These are phyloP conservation scores for Drosophila quadrilineata DNA, from an alignment of 1,140 invertebrate genomes.

Conservation along the genomic window DNA sequence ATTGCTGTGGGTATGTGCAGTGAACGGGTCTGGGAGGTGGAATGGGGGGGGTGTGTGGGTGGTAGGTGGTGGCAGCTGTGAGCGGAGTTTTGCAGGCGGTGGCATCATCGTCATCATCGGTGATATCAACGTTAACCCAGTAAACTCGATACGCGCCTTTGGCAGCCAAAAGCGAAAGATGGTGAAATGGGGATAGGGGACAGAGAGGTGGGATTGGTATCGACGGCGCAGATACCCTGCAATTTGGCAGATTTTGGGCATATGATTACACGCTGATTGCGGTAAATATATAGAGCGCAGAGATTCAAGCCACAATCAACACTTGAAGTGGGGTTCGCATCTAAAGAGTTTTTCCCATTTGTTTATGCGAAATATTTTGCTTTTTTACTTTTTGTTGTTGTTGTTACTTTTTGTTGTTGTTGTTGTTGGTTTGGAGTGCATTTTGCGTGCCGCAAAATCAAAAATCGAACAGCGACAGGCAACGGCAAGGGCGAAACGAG, in stretches of 20 bases:
- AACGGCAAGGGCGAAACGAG: constrained; percentile 16
- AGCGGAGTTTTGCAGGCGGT: no score
- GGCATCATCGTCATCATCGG: not conserved
- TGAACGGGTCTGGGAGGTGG: not conserved
- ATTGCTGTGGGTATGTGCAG: not conserved
- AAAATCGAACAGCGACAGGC: constrained; percentile 29
- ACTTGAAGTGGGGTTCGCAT: not conserved
- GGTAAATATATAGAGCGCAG: no score
- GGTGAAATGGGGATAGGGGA: no score
- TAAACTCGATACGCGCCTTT: constrained; percentile 7
- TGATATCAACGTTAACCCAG: constrained; percentile 15
- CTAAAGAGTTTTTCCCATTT: no score
- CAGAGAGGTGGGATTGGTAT: no score
- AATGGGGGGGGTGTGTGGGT: not conserved
- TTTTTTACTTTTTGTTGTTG: no score
- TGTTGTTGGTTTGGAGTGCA: no score
- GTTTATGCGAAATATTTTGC: constrained; percentile 20
- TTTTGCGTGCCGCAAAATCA: constrained; percentile 11
- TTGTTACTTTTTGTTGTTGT: no score
- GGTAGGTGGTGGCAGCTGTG: not conserved
- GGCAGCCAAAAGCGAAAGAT: not conserved
- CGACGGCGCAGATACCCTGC: constrained; percentile 33
- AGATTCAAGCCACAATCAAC: no score
- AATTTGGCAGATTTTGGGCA: no score
- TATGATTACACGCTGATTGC: no score